phyloP scores from a whole-genome alignment of 2,797 vertebrate species.

The Brachyalestes nurse region DNA sequence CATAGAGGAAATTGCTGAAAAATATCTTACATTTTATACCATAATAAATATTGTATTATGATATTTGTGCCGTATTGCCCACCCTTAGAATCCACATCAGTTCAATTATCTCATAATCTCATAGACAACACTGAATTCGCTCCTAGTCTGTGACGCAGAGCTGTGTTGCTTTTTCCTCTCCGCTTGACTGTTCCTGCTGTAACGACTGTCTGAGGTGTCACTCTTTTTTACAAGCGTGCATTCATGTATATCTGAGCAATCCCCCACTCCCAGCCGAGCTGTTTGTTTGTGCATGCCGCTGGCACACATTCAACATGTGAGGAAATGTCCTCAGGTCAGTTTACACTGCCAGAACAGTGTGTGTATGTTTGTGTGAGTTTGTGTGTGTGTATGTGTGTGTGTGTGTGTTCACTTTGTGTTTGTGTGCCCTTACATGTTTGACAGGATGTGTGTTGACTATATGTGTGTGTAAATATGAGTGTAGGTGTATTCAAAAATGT shows the following conservation, averaged over 20 bases:
- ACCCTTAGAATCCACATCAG: neutral
- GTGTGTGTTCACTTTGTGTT: neutral
- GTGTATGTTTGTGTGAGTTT: slow-evolving; percentile 38
- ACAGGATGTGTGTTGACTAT: neutral
- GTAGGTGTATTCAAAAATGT: too few relatives aligned
- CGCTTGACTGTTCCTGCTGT: slow-evolving; percentile 5
- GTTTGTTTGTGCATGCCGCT: slow-evolving; percentile 53
- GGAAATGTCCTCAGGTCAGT: slow-evolving; percentile 7
- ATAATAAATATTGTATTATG: too few relatives aligned
- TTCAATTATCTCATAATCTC: neutral
- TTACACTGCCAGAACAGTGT: neutral
- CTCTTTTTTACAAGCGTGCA: neutral
- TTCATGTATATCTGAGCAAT: slow-evolving; percentile 5
- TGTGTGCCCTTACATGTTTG: too few relatives aligned
- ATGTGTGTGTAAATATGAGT: neutral
- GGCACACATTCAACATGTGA: slow-evolving; percentile 54
- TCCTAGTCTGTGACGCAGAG: slow-evolving; percentile 6
- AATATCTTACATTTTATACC: too few relatives aligned
- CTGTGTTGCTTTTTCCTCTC: slow-evolving; percentile 9
- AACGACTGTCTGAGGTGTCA: neutral
- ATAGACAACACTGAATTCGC: neutral
- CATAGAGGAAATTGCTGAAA: too few relatives aligned
- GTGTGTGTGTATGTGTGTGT: neutral
- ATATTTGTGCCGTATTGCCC: neutral
- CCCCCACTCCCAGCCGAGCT: neutral